Evolutionary conservation across 2,797 vertebrate species (phyloP).

Genomic region (Sandelia bainsii): DNA sequence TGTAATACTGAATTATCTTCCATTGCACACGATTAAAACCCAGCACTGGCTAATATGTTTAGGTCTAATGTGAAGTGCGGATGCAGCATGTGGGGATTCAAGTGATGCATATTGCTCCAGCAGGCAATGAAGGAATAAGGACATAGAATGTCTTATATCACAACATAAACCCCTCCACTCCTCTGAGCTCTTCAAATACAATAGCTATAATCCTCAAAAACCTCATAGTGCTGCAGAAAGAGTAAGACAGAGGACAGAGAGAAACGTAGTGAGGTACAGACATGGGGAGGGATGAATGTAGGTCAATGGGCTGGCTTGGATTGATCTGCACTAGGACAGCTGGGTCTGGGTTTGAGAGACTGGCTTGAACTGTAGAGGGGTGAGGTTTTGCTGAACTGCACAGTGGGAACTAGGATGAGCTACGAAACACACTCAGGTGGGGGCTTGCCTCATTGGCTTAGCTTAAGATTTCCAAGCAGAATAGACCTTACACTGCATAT

Average conservation of each 20-base stretch:
- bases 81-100: conserved; percentile 27
- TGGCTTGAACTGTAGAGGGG: conserved; percentile 8
- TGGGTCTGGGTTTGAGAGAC: conserved; percentile 12
- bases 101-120: conserved; percentile 27
- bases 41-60: not conserved
- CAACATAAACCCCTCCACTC: conserved; percentile 45
- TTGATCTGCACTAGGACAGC: not conserved
- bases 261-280: conserved; percentile 19
- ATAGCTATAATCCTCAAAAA: conserved; percentile 52
- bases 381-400: conserved; percentile 46
- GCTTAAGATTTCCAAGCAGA: conserved; percentile 8
- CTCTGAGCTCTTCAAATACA: conserved; percentile 27
- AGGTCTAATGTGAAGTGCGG: conserved; percentile 12
- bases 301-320: conserved; percentile 58
- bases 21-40: conserved; percentile 21
- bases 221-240: conserved; percentile 25
- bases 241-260: conserved; percentile 28
- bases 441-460: conserved; percentile 24
- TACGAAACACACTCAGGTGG: not conserved
- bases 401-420: conserved; percentile 16
- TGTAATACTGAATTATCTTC: not conserved
- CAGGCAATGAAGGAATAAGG: conserved; percentile 24
- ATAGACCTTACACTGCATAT: conserved; percentile 19
- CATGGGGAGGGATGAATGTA: conserved; percentile 49
- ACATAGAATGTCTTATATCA: conserved; percentile 58